These are phyloP conservation scores for Lophochroa leadbeateri DNA, from an alignment of 2,113 vertebrate species.

Conservation along the genomic window DNA sequence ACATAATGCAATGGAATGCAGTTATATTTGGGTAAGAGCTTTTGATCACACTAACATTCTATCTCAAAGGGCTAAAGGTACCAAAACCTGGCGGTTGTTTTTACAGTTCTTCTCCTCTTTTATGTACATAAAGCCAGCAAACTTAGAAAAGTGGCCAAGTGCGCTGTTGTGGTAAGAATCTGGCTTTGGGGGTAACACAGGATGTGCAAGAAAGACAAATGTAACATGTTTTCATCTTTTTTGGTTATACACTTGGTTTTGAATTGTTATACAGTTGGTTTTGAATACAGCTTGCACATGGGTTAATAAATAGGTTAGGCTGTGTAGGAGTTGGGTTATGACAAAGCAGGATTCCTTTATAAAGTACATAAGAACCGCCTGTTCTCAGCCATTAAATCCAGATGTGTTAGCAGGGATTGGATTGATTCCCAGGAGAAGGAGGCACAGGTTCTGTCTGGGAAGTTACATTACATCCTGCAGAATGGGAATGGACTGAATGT, in stretches of 20 bases:
- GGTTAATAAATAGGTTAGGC: background rate
- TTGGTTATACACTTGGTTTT: background rate
- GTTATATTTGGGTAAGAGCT: slow-evolving; percentile 98
- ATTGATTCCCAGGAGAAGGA: background rate
- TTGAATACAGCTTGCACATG: background rate
- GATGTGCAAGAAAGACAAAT: background rate
- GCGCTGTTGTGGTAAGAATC: background rate
- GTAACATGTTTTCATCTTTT: background rate
- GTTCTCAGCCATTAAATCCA: background rate
- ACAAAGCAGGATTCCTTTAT: background rate
- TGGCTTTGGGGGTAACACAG: background rate
- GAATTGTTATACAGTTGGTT: too few relatives aligned
- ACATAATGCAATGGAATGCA: slow-evolving; percentile 99
- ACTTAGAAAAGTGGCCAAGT: background rate
- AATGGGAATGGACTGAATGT: background rate
- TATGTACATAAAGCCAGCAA: background rate
- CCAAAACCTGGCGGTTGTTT: background rate
- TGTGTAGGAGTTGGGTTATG: background rate
- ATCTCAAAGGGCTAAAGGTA: background rate
- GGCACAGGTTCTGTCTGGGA: background rate
- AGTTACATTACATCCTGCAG: background rate
- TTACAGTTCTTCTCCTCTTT: background rate
- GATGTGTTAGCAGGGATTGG: background rate
- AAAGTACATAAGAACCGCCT: background rate
- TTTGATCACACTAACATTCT: background rate